Conservation (phyloP, 2,113 vertebrate genomes). For the Columba janthina region DNA sequence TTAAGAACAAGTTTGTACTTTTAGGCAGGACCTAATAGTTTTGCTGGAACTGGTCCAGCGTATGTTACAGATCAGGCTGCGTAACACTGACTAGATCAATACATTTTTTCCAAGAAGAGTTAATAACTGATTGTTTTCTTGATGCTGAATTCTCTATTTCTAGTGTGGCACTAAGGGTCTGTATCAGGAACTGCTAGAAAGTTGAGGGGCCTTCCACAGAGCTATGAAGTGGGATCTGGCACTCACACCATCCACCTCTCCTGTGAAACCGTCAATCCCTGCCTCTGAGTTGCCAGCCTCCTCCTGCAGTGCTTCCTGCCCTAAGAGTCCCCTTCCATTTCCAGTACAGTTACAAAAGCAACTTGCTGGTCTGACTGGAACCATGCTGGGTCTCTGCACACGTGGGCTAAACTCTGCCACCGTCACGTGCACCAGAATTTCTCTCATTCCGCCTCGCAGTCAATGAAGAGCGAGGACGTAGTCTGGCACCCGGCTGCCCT, state of each 20-base stretch:
- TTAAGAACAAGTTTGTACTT: background rate
- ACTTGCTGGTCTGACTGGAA: background rate
- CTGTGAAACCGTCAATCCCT: background rate
- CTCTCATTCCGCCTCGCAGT: rapidly evolving
- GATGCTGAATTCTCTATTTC: background rate
- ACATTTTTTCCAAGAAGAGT: background rate
- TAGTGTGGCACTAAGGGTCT: background rate
- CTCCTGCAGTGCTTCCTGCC: background rate
- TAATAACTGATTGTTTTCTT: background rate
- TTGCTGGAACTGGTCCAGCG: background rate
- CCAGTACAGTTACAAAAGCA: background rate
- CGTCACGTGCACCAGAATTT: background rate
- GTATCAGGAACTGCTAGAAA: rapidly evolving
- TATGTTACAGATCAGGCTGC: background rate
- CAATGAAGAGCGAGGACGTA: background rate
- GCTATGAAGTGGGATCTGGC: background rate
- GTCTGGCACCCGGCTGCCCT: background rate
- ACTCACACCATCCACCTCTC: background rate
- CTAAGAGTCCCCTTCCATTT: background rate
- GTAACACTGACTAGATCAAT: background rate
- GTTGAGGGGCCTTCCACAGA: background rate
- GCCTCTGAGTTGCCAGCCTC: background rate
- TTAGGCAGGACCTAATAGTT: background rate
- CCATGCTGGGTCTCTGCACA: background rate
- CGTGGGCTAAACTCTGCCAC: background rate